Base-by-base conservation (phyloP, 2,797 vertebrate genomes). In the Cygnus olor region DNA sequence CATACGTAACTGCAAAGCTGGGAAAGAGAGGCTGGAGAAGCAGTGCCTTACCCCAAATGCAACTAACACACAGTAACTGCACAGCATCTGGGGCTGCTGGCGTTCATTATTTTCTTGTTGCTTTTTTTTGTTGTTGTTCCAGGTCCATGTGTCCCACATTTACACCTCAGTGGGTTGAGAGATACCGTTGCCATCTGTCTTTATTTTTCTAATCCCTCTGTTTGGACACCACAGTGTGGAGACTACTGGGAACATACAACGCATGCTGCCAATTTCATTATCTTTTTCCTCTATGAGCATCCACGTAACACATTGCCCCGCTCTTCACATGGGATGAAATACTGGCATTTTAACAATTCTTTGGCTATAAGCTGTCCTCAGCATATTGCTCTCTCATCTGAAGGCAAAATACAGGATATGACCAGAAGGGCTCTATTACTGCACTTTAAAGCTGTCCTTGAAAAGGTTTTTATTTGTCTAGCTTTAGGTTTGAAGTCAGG, bases 141-240 rank as follows among this genome's bases (percentile, higher is more conserved):
- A 72, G 77, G 82, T 90, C 81, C 72, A 73, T 47, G 69, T 89
- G 66, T 47, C 66, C 86, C 88, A 97, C 91, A 85, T 97, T 96
- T 92, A 84, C 49, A 64, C 83, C 82, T 96, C 82, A 89, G 94
- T 96, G 95, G 93, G 95, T 89, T 95, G 81, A 90, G 85, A 95
- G 76, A 88, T 80, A 66, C 20, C 42, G 60, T 10, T 89, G 69
- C 96, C 97, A 97, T 97, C 97, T 98, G 97, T 97, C 95, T 96
- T 77, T 97, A 97, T 98, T 97, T 98, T 97, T 97, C 94, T 94
- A 96, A 95, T 85, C 93, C 89, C 65, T 51, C 68, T 57, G 58
- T 89, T 88, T 95, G 96, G 96, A 94, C 71, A 69, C 28, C 30
- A 32, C 30, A 32, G 70, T 77, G 80, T 88, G 92, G 91, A 85